Conservation (phyloP, 2,888 invertebrate genomes). For the Lochmaea capreae region DNA sequence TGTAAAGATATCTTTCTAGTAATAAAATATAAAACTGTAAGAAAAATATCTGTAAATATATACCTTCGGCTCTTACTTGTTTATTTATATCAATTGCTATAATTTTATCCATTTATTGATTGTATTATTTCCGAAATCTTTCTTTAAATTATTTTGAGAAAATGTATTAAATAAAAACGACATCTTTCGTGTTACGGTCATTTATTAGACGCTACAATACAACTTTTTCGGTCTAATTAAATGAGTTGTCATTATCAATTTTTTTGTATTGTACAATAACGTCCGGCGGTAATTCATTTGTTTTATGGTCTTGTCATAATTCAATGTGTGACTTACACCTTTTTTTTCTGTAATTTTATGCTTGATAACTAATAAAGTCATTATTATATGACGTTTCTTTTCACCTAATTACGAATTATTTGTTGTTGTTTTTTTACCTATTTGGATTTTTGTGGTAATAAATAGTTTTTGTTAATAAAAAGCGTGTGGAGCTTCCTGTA, state of each 20-base stretch:
- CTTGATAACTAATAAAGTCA: constrained; percentile 5
- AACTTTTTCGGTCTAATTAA: not conserved
- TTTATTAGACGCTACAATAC: not conserved
- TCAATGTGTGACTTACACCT: constrained; percentile 11
- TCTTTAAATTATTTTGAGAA: too few species aligned
- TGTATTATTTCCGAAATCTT: too few species aligned
- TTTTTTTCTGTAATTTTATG: constrained; percentile 2
- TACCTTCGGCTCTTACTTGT: too few species aligned
- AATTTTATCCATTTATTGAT: too few species aligned
- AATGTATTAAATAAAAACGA: too few species aligned
- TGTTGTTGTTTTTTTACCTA: not conserved
- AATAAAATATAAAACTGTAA: not conserved
- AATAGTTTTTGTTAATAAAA: constrained; percentile 15
- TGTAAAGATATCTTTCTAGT: constrained; percentile 4
- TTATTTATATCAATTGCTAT: too few species aligned
- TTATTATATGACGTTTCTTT: constrained; percentile 4
- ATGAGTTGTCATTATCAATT: not conserved
- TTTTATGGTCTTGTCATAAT: constrained; percentile 9
- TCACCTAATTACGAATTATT: constrained; percentile 9
- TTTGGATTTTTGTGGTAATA: constrained; percentile 26
- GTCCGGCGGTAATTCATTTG: constrained; percentile 19
- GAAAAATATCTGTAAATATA: too few species aligned
- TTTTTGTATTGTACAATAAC: constrained; percentile 11
- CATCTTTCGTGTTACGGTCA: not conserved
- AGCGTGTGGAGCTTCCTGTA: constrained; percentile 30